phyloP scores from a whole-genome alignment of 2,797 vertebrate species.

The Betta splendens region DNA sequence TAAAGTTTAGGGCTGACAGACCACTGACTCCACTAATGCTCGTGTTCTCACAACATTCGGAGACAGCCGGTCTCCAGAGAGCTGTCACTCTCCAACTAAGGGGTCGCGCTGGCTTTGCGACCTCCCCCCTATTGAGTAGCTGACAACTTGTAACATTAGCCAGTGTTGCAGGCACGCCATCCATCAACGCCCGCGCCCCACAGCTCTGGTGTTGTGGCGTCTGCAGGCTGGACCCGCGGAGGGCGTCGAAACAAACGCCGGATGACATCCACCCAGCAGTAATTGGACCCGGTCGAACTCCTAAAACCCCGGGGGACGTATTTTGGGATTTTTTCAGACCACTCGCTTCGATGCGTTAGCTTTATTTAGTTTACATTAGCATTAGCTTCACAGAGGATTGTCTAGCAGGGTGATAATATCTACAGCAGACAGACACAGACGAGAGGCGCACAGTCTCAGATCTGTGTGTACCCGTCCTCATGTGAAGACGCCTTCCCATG shows the following conservation, averaged over 20 bases:
- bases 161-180: slow-evolving; percentile 63
- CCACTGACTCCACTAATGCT: slow-evolving; percentile 41
- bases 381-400: slow-evolving; percentile 8
- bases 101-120: slow-evolving; percentile 49
- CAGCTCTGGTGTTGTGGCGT: slow-evolving; percentile 41
- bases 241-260: slow-evolving; percentile 53
- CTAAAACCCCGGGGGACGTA: slow-evolving; percentile 43
- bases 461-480: slow-evolving; percentile 39
- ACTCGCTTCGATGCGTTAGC: slow-evolving; percentile 27
- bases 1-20: slow-evolving; percentile 55
- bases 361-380: slow-evolving; percentile 39
- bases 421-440: slow-evolving; percentile 56
- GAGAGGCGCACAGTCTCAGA: slow-evolving; percentile 49
- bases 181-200: slow-evolving; percentile 62
- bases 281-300: slow-evolving; percentile 60
- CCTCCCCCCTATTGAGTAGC: slow-evolving; percentile 62
- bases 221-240: slow-evolving; percentile 59
- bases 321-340: background rate
- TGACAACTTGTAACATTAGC: slow-evolving; percentile 77
- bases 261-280: slow-evolving; percentile 54
- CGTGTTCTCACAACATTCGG: slow-evolving; percentile 48
- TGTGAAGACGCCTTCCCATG: slow-evolving; percentile 40
- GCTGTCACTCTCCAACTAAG: slow-evolving; percentile 59
- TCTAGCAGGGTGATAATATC: too few species aligned
- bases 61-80: slow-evolving; percentile 63